Evolutionary conservation across 2,888 invertebrate genomes (phyloP), one percentile per base, ranked within the genome.

Genomic region (Oscheius sp.): DNA sequence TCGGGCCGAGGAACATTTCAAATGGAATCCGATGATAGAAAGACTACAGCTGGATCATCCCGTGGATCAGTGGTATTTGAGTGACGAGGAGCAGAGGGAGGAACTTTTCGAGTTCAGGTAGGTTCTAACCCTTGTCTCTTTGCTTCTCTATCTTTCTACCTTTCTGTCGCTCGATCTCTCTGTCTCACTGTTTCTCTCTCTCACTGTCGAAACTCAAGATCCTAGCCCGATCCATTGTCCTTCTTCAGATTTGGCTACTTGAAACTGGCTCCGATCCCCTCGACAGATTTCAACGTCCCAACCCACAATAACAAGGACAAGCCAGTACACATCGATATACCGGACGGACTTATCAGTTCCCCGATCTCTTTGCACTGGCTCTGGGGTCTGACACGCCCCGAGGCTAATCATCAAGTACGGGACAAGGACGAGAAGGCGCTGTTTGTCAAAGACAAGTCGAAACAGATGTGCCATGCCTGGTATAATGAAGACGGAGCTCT

Each of bases 301-400:
- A 9, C 70, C 3, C n/a, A 35, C 5, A 10, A 33, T 1, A 21
- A 35, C 13, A 11, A 68, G 33, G 35, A 32, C 13, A 70, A 51
- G 51, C 10, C 51, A 9, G 21, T 53, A n/a, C 29, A 63, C n/a
- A 47, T 63, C 2, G 76, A 72, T 57, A 85, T 63, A 21, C 63
- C 63, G 5, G 63, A 63, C 29, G 53, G 85, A 1, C 71, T 87
- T 13, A 77, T 87, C 32, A 81, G 84, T 10, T 77, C 86, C 5
- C 87, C 87, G 0, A 80, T 87, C n/a, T 82, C 87, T 2, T 76
- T 87, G 21, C 87, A 87, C 62, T 87, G 80, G 78, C 79, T 88
- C 47, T 87, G 87, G 87, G 72, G 81, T 1, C 63, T 47, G 68
- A 79, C 72, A 73, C 77, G 50, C 73, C 71, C 2, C 42, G 68